Evolutionary conservation across 2,888 invertebrate genomes (phyloP).

Genomic region (Himalopsyche japonica): DNA sequence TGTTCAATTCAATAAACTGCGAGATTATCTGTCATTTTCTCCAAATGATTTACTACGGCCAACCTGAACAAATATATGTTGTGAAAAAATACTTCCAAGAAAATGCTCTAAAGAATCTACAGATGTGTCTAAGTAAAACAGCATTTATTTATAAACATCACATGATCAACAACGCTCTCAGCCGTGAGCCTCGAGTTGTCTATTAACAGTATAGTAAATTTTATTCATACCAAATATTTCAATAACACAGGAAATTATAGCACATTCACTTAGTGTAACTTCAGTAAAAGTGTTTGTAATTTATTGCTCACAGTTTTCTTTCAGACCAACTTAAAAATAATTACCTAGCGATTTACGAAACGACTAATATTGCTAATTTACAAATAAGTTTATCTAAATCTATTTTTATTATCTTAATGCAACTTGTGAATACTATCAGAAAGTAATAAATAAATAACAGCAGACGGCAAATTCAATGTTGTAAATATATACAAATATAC

Average conservation of each 20-base stretch:
- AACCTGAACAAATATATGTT: background rate
- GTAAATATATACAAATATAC: slow-evolving; percentile 39
- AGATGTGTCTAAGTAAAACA: slow-evolving; percentile 12
- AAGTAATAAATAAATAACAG: slow-evolving; percentile 38
- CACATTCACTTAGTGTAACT: slow-evolving; percentile 33
- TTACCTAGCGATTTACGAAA: slow-evolving; percentile 36
- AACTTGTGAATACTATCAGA: slow-evolving; percentile 36
- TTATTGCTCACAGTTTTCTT: slow-evolving; percentile 39
- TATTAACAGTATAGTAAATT: slow-evolving; percentile 38
- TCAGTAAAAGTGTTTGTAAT: slow-evolving; percentile 18
- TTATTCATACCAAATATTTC: slow-evolving; percentile 31
- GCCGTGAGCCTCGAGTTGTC: slow-evolving; percentile 14
- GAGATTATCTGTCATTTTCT: too few species aligned
- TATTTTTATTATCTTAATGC: slow-evolving; percentile 33
- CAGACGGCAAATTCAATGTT: slow-evolving; percentile 33
- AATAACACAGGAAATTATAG: slow-evolving; percentile 37
- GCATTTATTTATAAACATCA: slow-evolving; percentile 35
- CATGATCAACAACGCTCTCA: slow-evolving; percentile 34
- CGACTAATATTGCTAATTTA: slow-evolving; percentile 40
- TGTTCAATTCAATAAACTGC: too few species aligned
- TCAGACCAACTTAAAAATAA: slow-evolving; percentile 36
- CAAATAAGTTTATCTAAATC: slow-evolving; percentile 33
- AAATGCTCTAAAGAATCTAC: background rate
- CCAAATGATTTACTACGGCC: too few species aligned
- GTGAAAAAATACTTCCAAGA: background rate